Percentiles rank a stretch among this genome's conserved stretches.
Evolutionary conservation across 1,140 invertebrate genomes (phyloP).

Genomic region (Pogonus chalceus): DNA sequence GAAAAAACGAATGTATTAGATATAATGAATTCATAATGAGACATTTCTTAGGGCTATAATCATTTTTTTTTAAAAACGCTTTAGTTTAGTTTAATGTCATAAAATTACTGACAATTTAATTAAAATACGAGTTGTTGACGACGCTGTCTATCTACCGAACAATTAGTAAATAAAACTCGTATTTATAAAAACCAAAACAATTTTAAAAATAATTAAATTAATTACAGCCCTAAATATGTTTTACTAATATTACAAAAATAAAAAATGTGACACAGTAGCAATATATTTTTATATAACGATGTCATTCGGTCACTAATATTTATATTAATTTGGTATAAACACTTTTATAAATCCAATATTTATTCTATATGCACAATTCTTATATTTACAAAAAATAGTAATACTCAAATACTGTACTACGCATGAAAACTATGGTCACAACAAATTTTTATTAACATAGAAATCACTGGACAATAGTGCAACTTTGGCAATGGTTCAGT

Average conservation of each 20-base stretch:
- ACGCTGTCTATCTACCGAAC: too few species aligned
- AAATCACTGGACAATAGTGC: slow-evolving; percentile 31
- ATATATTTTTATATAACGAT: not conserved
- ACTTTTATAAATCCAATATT: slow-evolving; percentile 32
- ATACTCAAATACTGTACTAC: slow-evolving; percentile 19
- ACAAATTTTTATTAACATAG: slow-evolving; percentile 21
- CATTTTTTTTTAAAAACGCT: not conserved
- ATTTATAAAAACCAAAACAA: slow-evolving; percentile 20
- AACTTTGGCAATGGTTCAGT: slow-evolving; percentile 25
- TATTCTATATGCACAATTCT: slow-evolving; percentile 35
- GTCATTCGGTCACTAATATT: slow-evolving; percentile 17
- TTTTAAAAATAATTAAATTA: slow-evolving; percentile 24
- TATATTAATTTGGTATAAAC: slow-evolving; percentile 30
- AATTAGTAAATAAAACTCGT: slow-evolving; percentile 21
- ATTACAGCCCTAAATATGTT: slow-evolving; percentile 23
- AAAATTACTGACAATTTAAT: too few species aligned
- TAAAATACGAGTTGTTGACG: too few species aligned
- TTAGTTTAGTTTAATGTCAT: slow-evolving; percentile 5
- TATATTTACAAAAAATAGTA: slow-evolving; percentile 36
- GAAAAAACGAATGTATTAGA: not conserved
- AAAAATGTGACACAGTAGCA: slow-evolving; percentile 8
- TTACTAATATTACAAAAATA: slow-evolving; percentile 27
- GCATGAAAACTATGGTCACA: slow-evolving; percentile 1
- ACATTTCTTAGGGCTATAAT: not conserved
- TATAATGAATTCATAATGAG: not conserved